Evolutionary conservation across 2,888 invertebrate species (phyloP), one percentile per base, ranked within the genome.

Genomic region (Trilocha varians): DNA sequence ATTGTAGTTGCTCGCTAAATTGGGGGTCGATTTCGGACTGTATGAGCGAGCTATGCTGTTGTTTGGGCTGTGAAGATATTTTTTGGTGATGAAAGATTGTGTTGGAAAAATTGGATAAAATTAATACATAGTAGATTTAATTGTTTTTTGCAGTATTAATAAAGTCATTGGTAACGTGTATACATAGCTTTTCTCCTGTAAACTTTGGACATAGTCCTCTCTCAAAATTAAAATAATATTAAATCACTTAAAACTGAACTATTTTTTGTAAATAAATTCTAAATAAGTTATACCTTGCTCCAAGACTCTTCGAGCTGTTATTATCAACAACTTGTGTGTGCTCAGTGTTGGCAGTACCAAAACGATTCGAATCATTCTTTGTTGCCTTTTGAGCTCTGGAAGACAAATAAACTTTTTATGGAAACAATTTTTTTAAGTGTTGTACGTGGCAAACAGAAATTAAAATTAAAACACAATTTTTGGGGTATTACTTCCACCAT

Each of bases 61-160:
- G 65, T 78, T 87, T 6, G 89, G 89, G 49, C 90, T 90, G 70
- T 11, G n/a, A n/a, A n/a, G n/a, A n/a, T n/a, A n/a, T n/a, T n/a
- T n/a, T n/a, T n/a, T n/a, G n/a, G n/a, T n/a, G n/a, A 5, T 25
- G 5, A 25, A 25, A 25, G 8, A 25, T n/a, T 6, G 25, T 25
- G 18, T 18, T 18, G 8, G 18, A 8, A 18, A 18, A 5, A 18
- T 18, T 18, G 8, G n/a, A n/a, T n/a, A n/a, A n/a, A n/a, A n/a
- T n/a, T n/a, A n/a, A n/a, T n/a, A n/a, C n/a, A n/a, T n/a, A n/a
- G n/a, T n/a, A n/a, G n/a, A n/a, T n/a, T n/a, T n/a, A n/a, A n/a
- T n/a, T n/a, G n/a, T n/a, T n/a, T n/a, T n/a, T n/a, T n/a, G n/a
- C n/a, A n/a, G n/a, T n/a, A n/a, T n/a, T n/a, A n/a, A n/a, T n/a